These are phyloP conservation scores for rabbit (Oryctolagus cuniculus) DNA, from an alignment of 2,113 vertebrate species.

Conservation along the genomic window mOryCun1.1 NC_091433.1:170201501-170202000, in stretches of 20 bases:
- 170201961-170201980: background rate
- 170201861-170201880: background rate
- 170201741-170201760: background rate
- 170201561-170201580: background rate
- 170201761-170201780: background rate
- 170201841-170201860: constrained; percentile 18
- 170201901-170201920: background rate
- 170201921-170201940: background rate
- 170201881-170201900: background rate
- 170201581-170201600: background rate
- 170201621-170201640: background rate
- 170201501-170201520: background rate
- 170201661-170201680: constrained; percentile 20
- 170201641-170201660: constrained; percentile 5
- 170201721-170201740: background rate
- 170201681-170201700: background rate
- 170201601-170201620: constrained; percentile 25
- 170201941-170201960: background rate
- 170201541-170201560: constrained; percentile 13
- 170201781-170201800: background rate
- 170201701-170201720: background rate
- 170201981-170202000: background rate
- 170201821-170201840: background rate
- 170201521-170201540: background rate
- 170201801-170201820: constrained; percentile 37